Evolutionary conservation across 2,113 vertebrate species (phyloP).

Genomic region (Cochlearius cochlearius): DNA sequence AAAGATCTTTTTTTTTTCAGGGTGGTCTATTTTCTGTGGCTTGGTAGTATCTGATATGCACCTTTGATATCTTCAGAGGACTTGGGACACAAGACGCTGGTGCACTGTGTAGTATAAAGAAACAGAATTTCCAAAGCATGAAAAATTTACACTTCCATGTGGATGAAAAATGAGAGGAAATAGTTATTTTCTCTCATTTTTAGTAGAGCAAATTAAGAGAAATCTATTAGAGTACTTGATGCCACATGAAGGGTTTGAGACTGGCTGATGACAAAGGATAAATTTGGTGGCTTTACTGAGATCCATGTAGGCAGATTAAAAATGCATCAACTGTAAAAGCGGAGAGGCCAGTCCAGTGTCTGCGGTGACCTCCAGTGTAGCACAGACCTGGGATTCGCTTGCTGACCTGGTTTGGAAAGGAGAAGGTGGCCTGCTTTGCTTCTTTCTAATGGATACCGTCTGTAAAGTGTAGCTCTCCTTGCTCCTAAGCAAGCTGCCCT

Average conservation of each 20-base stretch:
- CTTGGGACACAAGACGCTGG: neutral
- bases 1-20: neutral
- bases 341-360: neutral
- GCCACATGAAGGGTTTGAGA: neutral
- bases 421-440: neutral
- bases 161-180: neutral
- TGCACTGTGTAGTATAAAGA: neutral
- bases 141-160: neutral
- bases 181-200: neutral
- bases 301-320: neutral
- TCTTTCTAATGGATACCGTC: neutral
- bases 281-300: neutral
- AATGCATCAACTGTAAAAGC: neutral
- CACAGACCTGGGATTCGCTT: neutral
- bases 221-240: neutral
- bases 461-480: neutral
- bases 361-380: neutral
- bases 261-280: neutral
- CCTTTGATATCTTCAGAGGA: neutral
- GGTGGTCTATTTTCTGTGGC: neutral
- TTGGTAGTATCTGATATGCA: neutral
- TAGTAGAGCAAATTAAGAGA: neutral
- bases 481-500: neutral
- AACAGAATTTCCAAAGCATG: neutral
- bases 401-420: neutral